Conservation (phyloP, 2,797 vertebrate species). For the Micromesistius poutassou region DNA sequence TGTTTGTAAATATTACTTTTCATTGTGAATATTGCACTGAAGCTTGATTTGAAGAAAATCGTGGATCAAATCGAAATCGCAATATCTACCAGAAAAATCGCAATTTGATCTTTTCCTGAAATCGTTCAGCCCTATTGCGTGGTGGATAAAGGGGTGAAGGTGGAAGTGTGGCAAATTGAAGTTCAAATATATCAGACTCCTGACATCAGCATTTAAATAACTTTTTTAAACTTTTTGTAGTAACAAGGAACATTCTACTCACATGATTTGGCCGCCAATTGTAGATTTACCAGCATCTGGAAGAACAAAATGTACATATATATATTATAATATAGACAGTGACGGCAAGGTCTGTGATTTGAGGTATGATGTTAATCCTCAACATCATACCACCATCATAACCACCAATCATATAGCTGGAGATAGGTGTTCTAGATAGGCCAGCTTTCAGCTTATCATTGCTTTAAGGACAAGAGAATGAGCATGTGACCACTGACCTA, state of each 20-base stretch:
- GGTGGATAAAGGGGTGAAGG: too few relatives aligned
- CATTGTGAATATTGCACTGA: too few relatives aligned
- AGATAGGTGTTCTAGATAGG: not conserved
- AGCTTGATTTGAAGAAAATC: too few relatives aligned
- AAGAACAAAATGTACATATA: slow-evolving; percentile 17
- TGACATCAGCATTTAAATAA: not conserved
- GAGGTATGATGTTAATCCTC: not conserved
- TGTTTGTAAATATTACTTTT: too few relatives aligned
- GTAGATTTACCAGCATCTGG: slow-evolving; percentile 97
- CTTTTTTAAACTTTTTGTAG: not conserved
- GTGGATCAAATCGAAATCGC: too few relatives aligned
- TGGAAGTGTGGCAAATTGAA: not conserved
- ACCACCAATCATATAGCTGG: not conserved
- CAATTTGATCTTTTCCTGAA: too few relatives aligned
- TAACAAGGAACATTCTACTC: slow-evolving; percentile 58
- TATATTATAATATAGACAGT: not conserved
- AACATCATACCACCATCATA: not conserved
- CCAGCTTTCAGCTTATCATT: not conserved
- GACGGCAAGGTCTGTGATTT: not conserved
- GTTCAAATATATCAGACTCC: not conserved
- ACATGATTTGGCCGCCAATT: slow-evolving; percentile 99
- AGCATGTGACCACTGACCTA: slow-evolving; percentile 80
- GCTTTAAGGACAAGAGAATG: not conserved
- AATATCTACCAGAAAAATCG: too few relatives aligned
- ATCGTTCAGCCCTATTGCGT: too few relatives aligned